These are phyloP conservation scores for Lasiommata megera DNA, from an alignment of 2,888 invertebrate species.

Conservation along the genomic window DNA sequence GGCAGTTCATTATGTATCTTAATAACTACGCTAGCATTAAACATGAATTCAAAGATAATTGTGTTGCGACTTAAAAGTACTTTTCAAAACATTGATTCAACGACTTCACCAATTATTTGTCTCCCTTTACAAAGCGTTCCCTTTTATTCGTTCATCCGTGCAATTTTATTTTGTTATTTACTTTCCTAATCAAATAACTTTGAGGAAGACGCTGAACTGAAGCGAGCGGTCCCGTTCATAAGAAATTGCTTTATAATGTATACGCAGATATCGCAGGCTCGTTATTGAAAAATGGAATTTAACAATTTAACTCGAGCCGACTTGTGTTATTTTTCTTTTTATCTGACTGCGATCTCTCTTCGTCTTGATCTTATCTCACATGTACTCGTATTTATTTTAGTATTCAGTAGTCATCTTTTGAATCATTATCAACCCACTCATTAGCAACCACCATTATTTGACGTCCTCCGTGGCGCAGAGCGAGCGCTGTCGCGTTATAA, in stretches of 20 bases:
- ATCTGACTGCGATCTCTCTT: neutral
- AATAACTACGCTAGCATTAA: too few relatives aligned
- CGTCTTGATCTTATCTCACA: too few relatives aligned
- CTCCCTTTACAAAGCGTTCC: neutral
- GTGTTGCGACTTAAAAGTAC: neutral
- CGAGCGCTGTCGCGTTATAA: too few relatives aligned
- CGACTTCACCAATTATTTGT: neutral
- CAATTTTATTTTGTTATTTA: neutral
- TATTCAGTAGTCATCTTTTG: too few relatives aligned
- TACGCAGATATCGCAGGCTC: neutral
- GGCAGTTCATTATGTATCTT: too few relatives aligned
- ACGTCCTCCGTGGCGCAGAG: too few relatives aligned
- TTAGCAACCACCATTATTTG: too few relatives aligned
- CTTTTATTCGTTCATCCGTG: neutral
- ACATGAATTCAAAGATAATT: too few relatives aligned
- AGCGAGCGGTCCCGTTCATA: neutral
- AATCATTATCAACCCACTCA: too few relatives aligned
- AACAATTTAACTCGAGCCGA: neutral
- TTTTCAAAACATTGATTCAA: neutral
- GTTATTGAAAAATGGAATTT: neutral
- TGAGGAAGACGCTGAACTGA: neutral
- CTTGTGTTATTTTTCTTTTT: neutral
- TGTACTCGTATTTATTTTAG: too few relatives aligned
- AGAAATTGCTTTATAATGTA: neutral
- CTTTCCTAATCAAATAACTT: slow-evolving; percentile 7